phyloP scores from a whole-genome alignment of 37 sponge, comb jelly and placozoan species.

The Theonella swinhoei region DNA sequence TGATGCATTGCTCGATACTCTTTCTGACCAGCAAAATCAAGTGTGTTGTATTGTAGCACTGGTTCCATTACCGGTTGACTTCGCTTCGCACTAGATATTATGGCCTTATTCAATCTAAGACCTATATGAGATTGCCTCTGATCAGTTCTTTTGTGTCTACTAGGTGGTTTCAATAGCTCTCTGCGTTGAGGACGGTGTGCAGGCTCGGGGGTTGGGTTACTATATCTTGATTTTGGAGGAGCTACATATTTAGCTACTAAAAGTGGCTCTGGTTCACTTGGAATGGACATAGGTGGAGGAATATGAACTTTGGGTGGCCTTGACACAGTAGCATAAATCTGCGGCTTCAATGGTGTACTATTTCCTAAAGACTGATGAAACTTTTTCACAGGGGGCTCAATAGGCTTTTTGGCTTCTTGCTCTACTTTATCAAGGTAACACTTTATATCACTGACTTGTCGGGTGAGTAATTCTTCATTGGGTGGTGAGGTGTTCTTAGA shows the following conservation, averaged over 20 bases:
- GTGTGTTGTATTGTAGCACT: constrained; percentile 13
- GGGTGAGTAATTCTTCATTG: neutral
- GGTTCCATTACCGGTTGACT: neutral
- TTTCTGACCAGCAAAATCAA: constrained; percentile 77
- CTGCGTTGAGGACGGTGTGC: neutral
- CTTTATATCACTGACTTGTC: neutral
- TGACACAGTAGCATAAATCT: neutral
- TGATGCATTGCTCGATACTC: constrained; percentile 76
- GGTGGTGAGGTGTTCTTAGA: neutral
- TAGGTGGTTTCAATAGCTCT: too few species aligned
- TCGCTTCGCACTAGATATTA: neutral
- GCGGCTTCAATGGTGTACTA: neutral
- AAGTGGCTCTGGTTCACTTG: neutral
- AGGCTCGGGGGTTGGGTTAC: neutral
- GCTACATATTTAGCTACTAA: neutral
- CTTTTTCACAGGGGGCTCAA: neutral
- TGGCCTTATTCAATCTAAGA: neutral
- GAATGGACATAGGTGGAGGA: neutral
- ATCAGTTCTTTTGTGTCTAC: neutral
- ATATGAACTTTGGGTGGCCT: neutral
- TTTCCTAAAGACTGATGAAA: too few species aligned
- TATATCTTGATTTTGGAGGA: neutral
- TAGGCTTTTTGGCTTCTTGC: neutral
- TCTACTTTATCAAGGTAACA: neutral
- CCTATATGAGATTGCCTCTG: neutral